Evolutionary conservation across 1,140 invertebrate genomes (phyloP).

Genomic region (Trypoxylus dichotomus): DNA sequence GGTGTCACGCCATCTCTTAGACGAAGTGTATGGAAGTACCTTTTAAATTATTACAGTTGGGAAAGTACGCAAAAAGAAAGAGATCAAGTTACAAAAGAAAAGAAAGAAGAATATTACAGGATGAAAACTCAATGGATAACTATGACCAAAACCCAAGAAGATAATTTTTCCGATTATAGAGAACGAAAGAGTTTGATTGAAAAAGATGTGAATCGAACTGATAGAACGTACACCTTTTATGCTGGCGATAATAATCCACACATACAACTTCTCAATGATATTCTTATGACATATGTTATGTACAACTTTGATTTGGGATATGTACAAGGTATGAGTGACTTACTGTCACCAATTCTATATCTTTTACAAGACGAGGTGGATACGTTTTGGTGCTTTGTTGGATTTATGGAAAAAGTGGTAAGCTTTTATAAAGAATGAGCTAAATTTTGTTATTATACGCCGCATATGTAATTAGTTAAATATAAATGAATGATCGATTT

Average conservation of each 20-base stretch:
- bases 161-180: constrained; percentile 83
- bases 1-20: constrained; percentile 69
- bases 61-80: constrained; percentile 74
- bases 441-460: background rate
- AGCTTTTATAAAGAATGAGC: constrained; percentile 48
- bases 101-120: constrained; percentile 85
- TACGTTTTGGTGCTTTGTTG: constrained; percentile 99
- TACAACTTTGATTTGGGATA: constrained; percentile 99
- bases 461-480: background rate
- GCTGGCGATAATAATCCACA: constrained; percentile 90
- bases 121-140: constrained; percentile 98
- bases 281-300: constrained; percentile 99
- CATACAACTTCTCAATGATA: constrained; percentile 81
- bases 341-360: constrained; percentile 90
- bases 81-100: constrained; percentile 67
- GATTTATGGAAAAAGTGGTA: constrained; percentile 96
- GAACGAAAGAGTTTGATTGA: constrained; percentile 95
- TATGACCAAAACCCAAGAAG: constrained; percentile 85
- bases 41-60: constrained; percentile 90
- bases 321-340: constrained; percentile 96
- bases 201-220: constrained; percentile 97
- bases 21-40: constrained; percentile 91
- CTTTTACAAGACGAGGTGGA: constrained; percentile 92
- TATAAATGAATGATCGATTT: background rate
- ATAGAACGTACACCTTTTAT: constrained; percentile 89